A percentile compares a stretch with the other conserved stretches of the same genome.
These are phyloP conservation scores for Halocynthia aurantium DNA, from an alignment of 23 tunicate genomes.

Conservation along the genomic window DNA sequence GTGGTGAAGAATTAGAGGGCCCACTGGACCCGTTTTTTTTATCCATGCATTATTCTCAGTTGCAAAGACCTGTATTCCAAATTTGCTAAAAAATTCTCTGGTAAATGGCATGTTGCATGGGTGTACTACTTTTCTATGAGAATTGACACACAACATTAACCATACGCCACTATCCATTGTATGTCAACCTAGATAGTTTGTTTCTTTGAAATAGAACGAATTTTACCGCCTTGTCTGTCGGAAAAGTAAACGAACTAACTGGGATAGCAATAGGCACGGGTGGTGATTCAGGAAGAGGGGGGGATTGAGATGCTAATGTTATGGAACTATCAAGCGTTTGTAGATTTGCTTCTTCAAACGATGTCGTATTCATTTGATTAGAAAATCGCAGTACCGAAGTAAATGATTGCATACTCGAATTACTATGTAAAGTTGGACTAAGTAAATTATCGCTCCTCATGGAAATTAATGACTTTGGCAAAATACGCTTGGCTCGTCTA, in stretches of 20 bases:
- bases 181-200: not conserved
- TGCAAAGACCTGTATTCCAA: no score
- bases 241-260: not conserved
- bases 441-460: no score
- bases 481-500: not conserved
- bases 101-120: not conserved
- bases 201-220: conserved; percentile 1
- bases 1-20: no score
- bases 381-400: no score
- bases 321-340: not conserved
- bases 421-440: no score
- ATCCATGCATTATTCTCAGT: no score
- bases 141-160: no score
- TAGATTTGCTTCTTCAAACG: not conserved
- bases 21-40: no score
- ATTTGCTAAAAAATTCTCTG: no score
- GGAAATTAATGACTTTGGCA: not conserved
- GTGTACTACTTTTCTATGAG: not conserved
- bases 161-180: not conserved
- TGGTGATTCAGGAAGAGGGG: conserved; percentile 6
- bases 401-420: no score
- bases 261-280: not conserved
- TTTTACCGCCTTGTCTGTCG: not conserved
- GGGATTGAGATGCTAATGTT: not conserved
- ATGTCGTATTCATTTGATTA: no score